phyloP scores from a whole-genome alignment of 2,888 invertebrate species.

The Exephanes ischioxanthus region DNA sequence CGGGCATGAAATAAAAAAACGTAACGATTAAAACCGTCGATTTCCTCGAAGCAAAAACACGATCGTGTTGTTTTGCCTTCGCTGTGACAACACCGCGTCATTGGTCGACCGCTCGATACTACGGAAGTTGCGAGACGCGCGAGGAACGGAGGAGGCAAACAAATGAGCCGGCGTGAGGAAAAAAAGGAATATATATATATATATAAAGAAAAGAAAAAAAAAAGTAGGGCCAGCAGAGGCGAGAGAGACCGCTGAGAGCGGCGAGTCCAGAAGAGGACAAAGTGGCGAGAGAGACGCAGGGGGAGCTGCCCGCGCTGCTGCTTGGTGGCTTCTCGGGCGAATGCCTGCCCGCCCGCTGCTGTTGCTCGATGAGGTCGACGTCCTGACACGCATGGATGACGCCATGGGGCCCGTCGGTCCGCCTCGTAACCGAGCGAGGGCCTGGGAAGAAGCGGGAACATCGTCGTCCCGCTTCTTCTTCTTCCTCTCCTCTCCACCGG shows the following conservation, averaged over 20 bases:
- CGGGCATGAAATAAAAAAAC: neutral
- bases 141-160: slow-evolving; percentile 38
- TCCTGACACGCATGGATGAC: slow-evolving; percentile 84
- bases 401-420: slow-evolving; percentile 77
- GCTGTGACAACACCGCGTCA: neutral
- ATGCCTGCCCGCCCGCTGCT: slow-evolving; percentile 52
- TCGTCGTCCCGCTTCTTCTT: slow-evolving; percentile 23
- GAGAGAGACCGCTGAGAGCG: slow-evolving; percentile 52
- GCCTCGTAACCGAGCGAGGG: slow-evolving; percentile 55
- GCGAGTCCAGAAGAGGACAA: slow-evolving; percentile 38
- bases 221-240: slow-evolving; percentile 47
- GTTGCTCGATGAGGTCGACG: slow-evolving; percentile 81
- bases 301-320: slow-evolving; percentile 42
- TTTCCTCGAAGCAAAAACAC: too few relatives aligned
- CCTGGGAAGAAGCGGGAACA: slow-evolving; percentile 58
- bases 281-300: slow-evolving; percentile 29
- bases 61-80: too few relatives aligned
- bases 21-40: too few relatives aligned
- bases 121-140: neutral
- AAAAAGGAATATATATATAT: slow-evolving; percentile 22
- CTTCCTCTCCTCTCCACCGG: neutral
- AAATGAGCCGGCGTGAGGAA: slow-evolving; percentile 58
- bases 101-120: neutral
- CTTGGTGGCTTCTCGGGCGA: slow-evolving; percentile 60
- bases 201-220: slow-evolving; percentile 37